These are phyloP conservation scores for Metallyticus violacea DNA, from an alignment of 2,888 invertebrate species.

Conservation along the genomic window DNA sequence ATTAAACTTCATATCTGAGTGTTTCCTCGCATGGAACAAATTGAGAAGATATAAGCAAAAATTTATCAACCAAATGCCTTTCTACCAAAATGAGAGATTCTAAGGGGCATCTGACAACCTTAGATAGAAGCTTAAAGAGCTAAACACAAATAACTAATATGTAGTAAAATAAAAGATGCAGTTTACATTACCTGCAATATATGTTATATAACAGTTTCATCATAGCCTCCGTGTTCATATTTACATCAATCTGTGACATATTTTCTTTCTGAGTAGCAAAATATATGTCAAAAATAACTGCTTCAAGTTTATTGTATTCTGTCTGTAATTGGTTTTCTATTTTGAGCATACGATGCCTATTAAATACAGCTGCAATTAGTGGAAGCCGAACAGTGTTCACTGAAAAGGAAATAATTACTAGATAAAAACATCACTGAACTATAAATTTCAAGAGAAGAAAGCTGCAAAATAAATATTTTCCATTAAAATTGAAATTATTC, in stretches of 20 bases:
- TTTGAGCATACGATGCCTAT: slow-evolving; percentile 65
- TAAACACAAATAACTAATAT: no score
- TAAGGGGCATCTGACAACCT: no score
- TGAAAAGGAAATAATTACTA: slow-evolving; percentile 38
- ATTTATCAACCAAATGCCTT: no score
- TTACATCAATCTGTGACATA: slow-evolving; percentile 58
- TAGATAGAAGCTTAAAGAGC: no score
- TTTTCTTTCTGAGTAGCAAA: slow-evolving; percentile 69
- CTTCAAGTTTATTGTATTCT: slow-evolving; percentile 66
- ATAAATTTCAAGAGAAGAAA: neutral
- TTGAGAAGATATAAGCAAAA: no score
- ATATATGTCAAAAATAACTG: slow-evolving; percentile 69
- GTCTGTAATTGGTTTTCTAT: slow-evolving; percentile 66
- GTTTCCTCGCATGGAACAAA: no score
- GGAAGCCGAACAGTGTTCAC: slow-evolving; percentile 53
- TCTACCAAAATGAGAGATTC: no score
- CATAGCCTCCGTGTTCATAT: slow-evolving; percentile 61
- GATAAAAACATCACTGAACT: neutral
- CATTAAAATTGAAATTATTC: neutral
- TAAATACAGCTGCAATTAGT: slow-evolving; percentile 67
- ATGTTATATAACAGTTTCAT: slow-evolving; percentile 64
- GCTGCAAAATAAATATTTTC: neutral
- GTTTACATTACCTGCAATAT: slow-evolving; percentile 60
- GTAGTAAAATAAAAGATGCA: neutral
- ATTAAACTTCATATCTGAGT: no score